Conservation (phyloP, 2,797 vertebrate genomes). For the Trachurus trachurus region DNA sequence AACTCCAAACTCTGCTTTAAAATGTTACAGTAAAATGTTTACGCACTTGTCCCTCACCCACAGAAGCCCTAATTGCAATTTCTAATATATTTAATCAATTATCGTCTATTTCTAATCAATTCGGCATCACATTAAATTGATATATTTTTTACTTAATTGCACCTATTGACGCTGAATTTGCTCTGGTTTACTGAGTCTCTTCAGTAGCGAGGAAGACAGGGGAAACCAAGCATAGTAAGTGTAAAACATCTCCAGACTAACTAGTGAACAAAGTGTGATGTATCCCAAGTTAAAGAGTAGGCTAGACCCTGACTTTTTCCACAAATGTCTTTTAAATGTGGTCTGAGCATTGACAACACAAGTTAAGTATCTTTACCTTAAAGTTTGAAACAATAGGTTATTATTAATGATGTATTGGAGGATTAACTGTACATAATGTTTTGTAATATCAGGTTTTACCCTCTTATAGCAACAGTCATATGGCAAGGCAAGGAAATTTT, state of each 20-base stretch:
- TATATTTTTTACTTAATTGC: neutral
- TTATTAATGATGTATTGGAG: neutral
- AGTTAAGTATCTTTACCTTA: neutral
- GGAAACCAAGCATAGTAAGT: accelerated
- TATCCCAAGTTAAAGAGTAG: neutral
- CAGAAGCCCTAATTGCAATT: too few relatives aligned
- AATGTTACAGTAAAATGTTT: too few relatives aligned
- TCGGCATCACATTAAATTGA: neutral
- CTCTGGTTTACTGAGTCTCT: neutral
- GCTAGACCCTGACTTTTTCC: neutral
- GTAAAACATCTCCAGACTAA: neutral
- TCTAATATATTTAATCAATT: too few relatives aligned
- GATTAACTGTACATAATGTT: neutral
- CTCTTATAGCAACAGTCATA: neutral
- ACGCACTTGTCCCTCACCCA: too few relatives aligned
- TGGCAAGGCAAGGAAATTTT: too few relatives aligned
- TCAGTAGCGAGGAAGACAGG: too few relatives aligned
- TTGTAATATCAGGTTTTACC: neutral
- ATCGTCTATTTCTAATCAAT: neutral
- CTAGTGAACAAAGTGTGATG: neutral
- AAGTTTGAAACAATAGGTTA: too few relatives aligned
- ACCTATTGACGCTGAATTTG: neutral
- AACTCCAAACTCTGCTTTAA: too few relatives aligned
- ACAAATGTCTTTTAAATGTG: neutral
- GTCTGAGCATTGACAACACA: accelerated